phyloP scores from a whole-genome alignment of 1,140 invertebrate species.

The Habropoda laboriosa region DNA sequence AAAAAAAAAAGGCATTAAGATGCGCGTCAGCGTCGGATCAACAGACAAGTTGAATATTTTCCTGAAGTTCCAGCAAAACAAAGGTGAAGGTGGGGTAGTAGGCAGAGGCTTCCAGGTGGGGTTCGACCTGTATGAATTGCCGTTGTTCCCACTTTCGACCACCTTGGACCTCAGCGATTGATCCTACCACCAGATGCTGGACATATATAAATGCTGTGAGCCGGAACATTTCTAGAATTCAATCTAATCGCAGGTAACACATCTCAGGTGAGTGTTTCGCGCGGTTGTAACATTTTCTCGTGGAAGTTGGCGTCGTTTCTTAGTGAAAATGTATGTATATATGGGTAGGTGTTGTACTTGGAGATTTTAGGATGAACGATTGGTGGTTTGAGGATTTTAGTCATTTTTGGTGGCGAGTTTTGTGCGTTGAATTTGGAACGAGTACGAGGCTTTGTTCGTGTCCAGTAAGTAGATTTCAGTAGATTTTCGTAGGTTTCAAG shows the following conservation, averaged over 20 bases:
- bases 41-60: neutral
- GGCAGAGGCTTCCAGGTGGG: neutral
- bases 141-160: conserved; percentile 26
- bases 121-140: conserved; percentile 22
- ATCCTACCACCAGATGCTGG: conserved; percentile 36
- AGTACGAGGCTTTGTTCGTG: neutral
- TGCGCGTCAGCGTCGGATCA: neutral
- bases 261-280: conserved; percentile 43
- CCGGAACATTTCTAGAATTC: conserved; percentile 29
- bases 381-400: too few species aligned
- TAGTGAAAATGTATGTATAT: too few species aligned
- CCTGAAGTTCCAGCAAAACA: conserved; percentile 7
- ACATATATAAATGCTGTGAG: conserved; percentile 47
- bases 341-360: too few species aligned
- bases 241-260: conserved; percentile 36
- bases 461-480: too few species aligned
- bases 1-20: conserved; percentile 5
- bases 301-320: too few species aligned
- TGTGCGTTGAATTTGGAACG: too few species aligned
- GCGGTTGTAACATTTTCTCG: too few species aligned
- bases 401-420: too few species aligned
- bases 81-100: conserved; percentile 50
- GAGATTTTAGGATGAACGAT: too few species aligned
- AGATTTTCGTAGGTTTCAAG: too few species aligned
- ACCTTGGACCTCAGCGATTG: neutral